Percentiles rank a stretch among this genome's conserved stretches.
Conservation (phyloP, 2,797 vertebrate genomes). For the Phalanger gymnotis region DNA sequence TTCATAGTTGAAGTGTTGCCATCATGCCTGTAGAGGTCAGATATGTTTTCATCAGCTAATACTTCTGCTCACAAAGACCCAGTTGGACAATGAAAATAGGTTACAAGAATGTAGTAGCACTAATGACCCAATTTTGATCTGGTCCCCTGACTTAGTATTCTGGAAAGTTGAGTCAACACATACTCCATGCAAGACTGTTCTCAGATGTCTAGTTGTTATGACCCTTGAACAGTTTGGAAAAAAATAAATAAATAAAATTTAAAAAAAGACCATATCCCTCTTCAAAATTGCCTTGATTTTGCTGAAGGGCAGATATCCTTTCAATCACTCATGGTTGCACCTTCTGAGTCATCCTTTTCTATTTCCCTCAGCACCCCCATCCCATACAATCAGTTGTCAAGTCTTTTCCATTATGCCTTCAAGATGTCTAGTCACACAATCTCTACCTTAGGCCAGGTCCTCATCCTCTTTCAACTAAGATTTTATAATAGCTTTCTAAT, state of each 20-base stretch:
- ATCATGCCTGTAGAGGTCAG: not conserved
- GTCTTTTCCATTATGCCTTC: too few relatives aligned
- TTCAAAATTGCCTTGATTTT: too few relatives aligned
- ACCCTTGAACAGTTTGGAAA: not conserved
- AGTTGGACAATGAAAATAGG: not conserved
- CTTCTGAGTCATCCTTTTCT: too few relatives aligned
- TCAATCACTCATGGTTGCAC: too few relatives aligned
- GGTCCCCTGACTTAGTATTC: not conserved
- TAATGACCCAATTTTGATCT: not conserved
- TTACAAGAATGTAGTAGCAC: not conserved
- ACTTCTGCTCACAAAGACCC: not conserved
- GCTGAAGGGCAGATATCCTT: too few relatives aligned
- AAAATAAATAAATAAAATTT: too few relatives aligned
- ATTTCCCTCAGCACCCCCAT: too few relatives aligned
- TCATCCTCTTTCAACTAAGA: not conserved
- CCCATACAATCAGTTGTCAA: too few relatives aligned
- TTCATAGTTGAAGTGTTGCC: not conserved
- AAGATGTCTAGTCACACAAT: too few relatives aligned
- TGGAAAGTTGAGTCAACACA: not conserved
- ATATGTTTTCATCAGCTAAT: not conserved
- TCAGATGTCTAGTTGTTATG: not conserved
- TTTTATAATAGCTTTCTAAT: not conserved
- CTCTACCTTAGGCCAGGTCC: not conserved
- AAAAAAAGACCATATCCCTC: too few relatives aligned
- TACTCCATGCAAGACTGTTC: not conserved